Percentiles rank a stretch among this genome's conserved stretches.
Conservation (phyloP, 2,113 vertebrate species). For the Seriola dumerili region DNA sequence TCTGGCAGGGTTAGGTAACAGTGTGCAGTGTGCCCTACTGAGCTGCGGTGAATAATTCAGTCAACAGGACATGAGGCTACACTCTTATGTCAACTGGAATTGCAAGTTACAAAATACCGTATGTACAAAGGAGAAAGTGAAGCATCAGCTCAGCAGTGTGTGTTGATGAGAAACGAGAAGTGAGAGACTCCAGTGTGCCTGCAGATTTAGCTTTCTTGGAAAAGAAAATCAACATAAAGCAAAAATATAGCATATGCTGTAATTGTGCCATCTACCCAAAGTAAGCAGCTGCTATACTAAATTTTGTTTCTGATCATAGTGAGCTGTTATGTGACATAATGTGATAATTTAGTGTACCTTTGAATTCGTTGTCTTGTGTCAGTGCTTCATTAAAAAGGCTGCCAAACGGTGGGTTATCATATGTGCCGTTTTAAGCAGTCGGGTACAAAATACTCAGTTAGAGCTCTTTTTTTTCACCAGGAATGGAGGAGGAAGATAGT, state of each 20-base stretch:
- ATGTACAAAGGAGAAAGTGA: constrained; percentile 32
- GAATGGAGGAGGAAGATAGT: constrained; percentile 19
- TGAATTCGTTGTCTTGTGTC: constrained; percentile 5
- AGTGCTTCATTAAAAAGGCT: constrained; percentile 10
- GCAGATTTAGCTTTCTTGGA: constrained; percentile 17
- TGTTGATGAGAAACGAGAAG: not conserved
- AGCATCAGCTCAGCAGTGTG: not conserved
- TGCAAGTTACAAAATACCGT: constrained; percentile 46
- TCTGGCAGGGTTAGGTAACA: constrained; percentile 65
- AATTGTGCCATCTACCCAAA: not conserved
- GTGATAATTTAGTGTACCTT: not conserved
- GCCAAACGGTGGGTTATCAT: constrained; percentile 4
- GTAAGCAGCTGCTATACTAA: not conserved
- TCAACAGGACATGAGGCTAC: constrained; percentile 51
- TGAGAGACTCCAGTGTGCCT: not conserved
- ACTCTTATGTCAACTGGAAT: constrained; percentile 60
- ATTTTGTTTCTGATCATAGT: not conserved
- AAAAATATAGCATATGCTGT: not conserved
- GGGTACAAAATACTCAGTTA: constrained; percentile 26
- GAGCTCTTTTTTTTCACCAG: constrained; percentile 18
- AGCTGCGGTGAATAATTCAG: constrained; percentile 70
- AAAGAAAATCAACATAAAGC: constrained; percentile 22
- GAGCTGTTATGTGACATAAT: constrained; percentile 10
- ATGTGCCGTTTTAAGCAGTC: constrained; percentile 10
- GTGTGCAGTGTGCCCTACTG: constrained; percentile 53